Base-by-base conservation (phyloP, 2,113 vertebrate genomes). In the Cepphus grylle region DNA sequence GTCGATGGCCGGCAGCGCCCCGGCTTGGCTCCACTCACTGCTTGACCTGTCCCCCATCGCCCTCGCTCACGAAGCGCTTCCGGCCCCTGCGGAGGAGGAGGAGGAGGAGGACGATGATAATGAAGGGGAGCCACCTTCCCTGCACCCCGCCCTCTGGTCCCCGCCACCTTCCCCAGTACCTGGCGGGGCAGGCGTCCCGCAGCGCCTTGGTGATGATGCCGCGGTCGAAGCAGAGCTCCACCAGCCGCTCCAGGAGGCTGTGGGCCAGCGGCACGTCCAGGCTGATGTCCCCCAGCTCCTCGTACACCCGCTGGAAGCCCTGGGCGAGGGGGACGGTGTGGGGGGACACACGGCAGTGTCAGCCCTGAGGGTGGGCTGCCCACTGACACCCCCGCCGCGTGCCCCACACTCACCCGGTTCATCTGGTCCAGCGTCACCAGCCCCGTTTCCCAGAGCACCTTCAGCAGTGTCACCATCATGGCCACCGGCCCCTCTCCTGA, bases 341-440 rank as follows among this genome's bases (percentile, higher is more conserved):
- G 9, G 38, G 36, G 38, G 16, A 13, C 47, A 21, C 29, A 40
- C 6, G n/a, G 13, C 10, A 2, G 10, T 5, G 29, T 81, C 20
- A 65, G 50, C 19, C 50, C 34, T 6, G 3, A 15, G 7, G 8
- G 9, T 7, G 18, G 27, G 36, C 19, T 15, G 8, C 36, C 17
- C 66, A 52, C 29, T 2, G 15, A 8, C 56, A 34, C 56, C 8
- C 16, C 5, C 93, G n/a, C 99, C 98, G 22, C 98, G 6, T 32
- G 5, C 32, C 22, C 19, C 5, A 3, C 12, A 1, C 97, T 70
- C 77, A 99, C 99, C 97, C 99, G 97, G 97, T 99, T 99, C 99
- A 99, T 99, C 97, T 99, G 99, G 97, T 99, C 99, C 96, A 99
- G 97, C 20, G 99, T 99, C 95, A 99, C 98, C 76, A 99, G 98